Evolutionary conservation across 23 tunicate genomes (phyloP), one percentile per base, ranked within the genome.

Genomic region (Diplosoma virens): DNA sequence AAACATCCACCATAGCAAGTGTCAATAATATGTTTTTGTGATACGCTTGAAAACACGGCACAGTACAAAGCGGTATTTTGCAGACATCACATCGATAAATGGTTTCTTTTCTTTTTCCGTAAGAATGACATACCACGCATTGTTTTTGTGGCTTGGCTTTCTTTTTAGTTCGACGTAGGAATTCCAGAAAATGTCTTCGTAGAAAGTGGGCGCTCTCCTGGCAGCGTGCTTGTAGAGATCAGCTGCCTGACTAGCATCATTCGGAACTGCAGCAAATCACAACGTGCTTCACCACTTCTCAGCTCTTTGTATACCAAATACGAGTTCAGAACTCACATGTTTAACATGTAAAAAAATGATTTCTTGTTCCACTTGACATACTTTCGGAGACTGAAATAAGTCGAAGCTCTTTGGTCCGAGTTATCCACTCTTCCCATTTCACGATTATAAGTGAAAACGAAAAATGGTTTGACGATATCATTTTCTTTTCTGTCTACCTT

Each of bases 141-240:
- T 23, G 64, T 23, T 56, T 56, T n/a, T 56, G 25, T 11, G 64
- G 64, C 64, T 56, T 56, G 16, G 64, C 64, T 56, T 56, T 56
- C 20, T 56, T 21, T 6, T 41, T 41, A 14, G 50, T 41, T 41
- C 11, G 50, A 41, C 11, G 50, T 41, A 41, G 9, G 11, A 41
- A 41, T 41, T 41, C 50, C 50, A 41, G 50, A 41, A 41, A 41
- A 41, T 41, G 50, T 41, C 50, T 21, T 5, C 50, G 11, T 7
- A 14, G 14, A 14, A 41, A 14, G 50, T 14, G 50, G 50, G 11
- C 50, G 9, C 11, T 21, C 16, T 56, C 20, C 64, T 56, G 64
- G 64, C 64, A 56, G 22, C 5, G 64, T n/a, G 25, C 25, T 16
- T 5, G 64, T 11, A 11, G 25, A 56, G 21, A 56, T 16, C 5